Conservation (phyloP, 2,797 vertebrate species). For the Balearica regulorum region DNA sequence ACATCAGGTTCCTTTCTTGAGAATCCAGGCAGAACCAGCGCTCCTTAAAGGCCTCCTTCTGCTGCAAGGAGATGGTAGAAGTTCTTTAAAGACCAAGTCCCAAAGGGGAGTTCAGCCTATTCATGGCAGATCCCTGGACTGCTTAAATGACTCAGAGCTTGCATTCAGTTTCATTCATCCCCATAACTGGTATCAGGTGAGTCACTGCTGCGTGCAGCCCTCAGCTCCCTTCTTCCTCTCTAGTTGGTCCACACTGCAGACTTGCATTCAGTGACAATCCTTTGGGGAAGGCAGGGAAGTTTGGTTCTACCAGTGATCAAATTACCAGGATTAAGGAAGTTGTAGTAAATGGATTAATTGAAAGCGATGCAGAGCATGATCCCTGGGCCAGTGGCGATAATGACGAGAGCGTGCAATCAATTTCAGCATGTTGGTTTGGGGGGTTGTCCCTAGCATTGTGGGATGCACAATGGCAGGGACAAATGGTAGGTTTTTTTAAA, state of each 20-base stretch:
- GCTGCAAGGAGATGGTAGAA: constrained; percentile 72
- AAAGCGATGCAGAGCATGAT: background rate
- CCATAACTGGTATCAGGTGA: accelerated
- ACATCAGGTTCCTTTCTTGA: constrained; percentile 86
- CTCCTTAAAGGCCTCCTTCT: constrained; percentile 87
- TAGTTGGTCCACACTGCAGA: background rate
- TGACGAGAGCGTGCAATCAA: background rate
- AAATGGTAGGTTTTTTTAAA: background rate
- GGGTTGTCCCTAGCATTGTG: background rate
- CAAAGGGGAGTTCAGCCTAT: background rate
- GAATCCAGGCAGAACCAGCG: constrained; percentile 92
- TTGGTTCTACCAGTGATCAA: background rate
- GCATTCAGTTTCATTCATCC: background rate
- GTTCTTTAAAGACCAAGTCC: background rate
- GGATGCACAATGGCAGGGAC: background rate
- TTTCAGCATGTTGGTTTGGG: background rate
- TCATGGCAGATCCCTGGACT: background rate
- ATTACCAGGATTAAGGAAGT: background rate
- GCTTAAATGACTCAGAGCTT: background rate
- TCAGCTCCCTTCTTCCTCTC: background rate
- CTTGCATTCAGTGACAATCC: background rate
- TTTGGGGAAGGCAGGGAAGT: background rate
- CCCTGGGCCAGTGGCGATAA: background rate
- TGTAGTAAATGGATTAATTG: background rate
- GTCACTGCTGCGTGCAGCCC: background rate